phyloP scores from a whole-genome alignment of 2,888 invertebrate species.

The Sylvicola cinctus region DNA sequence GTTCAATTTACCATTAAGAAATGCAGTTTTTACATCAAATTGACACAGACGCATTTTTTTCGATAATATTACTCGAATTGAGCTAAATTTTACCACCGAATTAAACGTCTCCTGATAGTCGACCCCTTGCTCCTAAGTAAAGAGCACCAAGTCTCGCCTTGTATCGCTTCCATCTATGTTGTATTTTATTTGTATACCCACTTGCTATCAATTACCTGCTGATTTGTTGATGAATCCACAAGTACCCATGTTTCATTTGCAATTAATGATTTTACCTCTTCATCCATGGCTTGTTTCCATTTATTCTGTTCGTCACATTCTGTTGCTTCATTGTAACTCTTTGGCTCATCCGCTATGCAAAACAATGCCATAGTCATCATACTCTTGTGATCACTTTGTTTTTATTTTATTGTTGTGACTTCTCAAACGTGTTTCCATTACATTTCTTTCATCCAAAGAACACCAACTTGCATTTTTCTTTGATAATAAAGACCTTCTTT shows the following conservation, averaged over 20 bases:
- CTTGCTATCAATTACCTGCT: slow-evolving; percentile 10
- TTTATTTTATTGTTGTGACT: too few relatives aligned
- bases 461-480: too few relatives aligned
- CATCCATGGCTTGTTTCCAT: too few relatives aligned
- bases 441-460: too few relatives aligned
- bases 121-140: slow-evolving; percentile 11
- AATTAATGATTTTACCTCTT: too few relatives aligned
- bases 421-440: too few relatives aligned
- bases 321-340: too few relatives aligned
- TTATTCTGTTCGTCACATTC: too few relatives aligned
- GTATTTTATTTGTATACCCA: slow-evolving; percentile 13
- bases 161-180: slow-evolving; percentile 9
- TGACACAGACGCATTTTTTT: slow-evolving; percentile 6
- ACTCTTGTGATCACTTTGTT: too few relatives aligned
- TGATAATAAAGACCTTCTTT: too few relatives aligned
- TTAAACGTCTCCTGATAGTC: slow-evolving; percentile 15
- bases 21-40: slow-evolving; percentile 9
- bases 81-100: slow-evolving; percentile 13
- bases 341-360: too few relatives aligned
- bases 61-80: slow-evolving; percentile 10
- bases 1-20: slow-evolving; percentile 8
- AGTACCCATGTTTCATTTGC: slow-evolving; percentile 6
- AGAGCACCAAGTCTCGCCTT: slow-evolving; percentile 15
- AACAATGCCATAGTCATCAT: too few relatives aligned
- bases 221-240: slow-evolving; percentile 6